phyloP scores from a whole-genome alignment of 2,797 vertebrate genomes.

The Fundulus diaphanus region DNA sequence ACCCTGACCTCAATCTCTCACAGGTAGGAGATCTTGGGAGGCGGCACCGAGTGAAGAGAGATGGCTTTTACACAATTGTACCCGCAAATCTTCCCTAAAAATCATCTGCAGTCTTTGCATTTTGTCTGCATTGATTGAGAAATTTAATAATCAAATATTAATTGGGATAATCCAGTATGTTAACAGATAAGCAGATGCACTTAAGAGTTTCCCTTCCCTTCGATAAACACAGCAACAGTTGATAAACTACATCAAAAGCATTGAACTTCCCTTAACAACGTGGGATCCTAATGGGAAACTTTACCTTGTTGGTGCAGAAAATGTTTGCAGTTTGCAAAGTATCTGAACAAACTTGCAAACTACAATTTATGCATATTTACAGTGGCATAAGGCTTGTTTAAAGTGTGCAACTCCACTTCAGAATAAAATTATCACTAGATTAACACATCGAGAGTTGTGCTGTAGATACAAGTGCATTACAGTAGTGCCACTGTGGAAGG shows the following conservation, averaged over 20 bases:
- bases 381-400: neutral
- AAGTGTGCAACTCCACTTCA: too few relatives aligned
- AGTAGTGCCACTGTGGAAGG: too few relatives aligned
- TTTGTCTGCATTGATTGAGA: neutral
- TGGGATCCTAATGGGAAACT: too few relatives aligned
- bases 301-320: too few relatives aligned
- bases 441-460: too few relatives aligned
- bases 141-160: neutral
- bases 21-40: slow-evolving; percentile 54
- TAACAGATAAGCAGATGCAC: neutral
- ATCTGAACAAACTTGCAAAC: too few relatives aligned
- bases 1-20: slow-evolving; percentile 72
- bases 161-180: too few relatives aligned
- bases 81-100: neutral
- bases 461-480: neutral
- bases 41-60: too few relatives aligned
- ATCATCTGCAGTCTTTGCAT: neutral
- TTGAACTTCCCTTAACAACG: too few relatives aligned
- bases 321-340: too few relatives aligned
- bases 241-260: neutral
- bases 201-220: neutral
- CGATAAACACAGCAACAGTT: neutral
- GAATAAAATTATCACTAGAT: too few relatives aligned
- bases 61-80: neutral
- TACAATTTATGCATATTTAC: neutral